Evolutionary conservation across 2,888 invertebrate genomes (phyloP), one percentile per base, ranked within the genome.

Genomic region (Trachelus stipa): DNA sequence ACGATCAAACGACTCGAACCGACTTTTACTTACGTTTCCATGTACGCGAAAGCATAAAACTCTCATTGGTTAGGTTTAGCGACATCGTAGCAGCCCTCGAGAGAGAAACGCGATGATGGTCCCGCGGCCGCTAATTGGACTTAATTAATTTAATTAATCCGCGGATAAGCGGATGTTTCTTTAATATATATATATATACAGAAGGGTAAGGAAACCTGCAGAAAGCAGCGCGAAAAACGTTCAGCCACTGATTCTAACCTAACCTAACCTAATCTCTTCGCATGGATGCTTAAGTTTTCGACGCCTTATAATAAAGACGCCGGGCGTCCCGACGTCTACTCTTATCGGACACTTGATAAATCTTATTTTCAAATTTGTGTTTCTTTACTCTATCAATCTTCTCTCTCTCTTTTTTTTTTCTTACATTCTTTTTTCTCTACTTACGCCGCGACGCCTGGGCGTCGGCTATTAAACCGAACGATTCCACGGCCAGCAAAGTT

Each of bases 111-210:
- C 30, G 30, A 69, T 12, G 69, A 69, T 12, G 6, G 31, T 30
- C 30, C 33, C 69, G 69, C 74, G 79, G 30, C 77, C 75, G 77
- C 83, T 85, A 84, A 86, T 85, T 86, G 81, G 84, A 81, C 84
- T 84, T 84, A 81, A 85, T 86, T 84, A 84, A 84, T 85, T 84
- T 83, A 85, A 86, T 86, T 86, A 85, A 86, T 85, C 83, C 79
- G 78, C 80, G 81, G 84, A 83, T 83, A 83, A 84, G 82, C 80
- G 74, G 77, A 15, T 4, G 4, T 35, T 34, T 40, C 40, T 40
- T 15, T 4, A 11, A 37, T 4, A 12, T 12, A 12, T 12, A 12
- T 12, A 12, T 12, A 37, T 37, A 37, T 12, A 37, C 1, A 12
- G 12, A 12, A 37, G 3, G 37, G 37, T 40, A 78, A 76, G 78